Conservation (phyloP, 2,888 invertebrate genomes). For the Andricus curvator region DNA sequence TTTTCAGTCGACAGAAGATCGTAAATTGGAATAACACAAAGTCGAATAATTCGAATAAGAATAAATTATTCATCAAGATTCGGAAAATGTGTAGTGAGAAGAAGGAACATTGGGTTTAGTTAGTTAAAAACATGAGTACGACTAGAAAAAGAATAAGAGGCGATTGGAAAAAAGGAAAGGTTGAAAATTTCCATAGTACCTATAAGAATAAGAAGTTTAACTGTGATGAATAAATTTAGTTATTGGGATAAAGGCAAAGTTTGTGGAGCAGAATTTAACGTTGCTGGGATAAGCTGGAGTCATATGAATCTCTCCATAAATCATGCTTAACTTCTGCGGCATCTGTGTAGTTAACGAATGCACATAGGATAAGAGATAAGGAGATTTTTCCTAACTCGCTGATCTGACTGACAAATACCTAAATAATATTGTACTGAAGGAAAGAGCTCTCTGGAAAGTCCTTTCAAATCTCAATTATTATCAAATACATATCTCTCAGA, state of each 20-base stretch:
- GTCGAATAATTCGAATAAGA: no score
- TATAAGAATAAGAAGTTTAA: slow-evolving; percentile 38
- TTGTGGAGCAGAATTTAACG: slow-evolving; percentile 37
- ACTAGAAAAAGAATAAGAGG: background rate
- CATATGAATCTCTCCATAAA: slow-evolving; percentile 40
- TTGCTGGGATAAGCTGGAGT: slow-evolving; percentile 36
- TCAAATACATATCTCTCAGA: background rate
- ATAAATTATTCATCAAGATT: no score
- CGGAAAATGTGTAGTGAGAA: no score
- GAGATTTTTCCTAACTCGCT: slow-evolving; percentile 39
- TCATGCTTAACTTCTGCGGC: slow-evolving; percentile 32
- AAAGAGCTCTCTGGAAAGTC: slow-evolving; percentile 7
- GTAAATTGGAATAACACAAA: no score
- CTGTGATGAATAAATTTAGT: slow-evolving; percentile 33
- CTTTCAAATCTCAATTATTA: slow-evolving; percentile 20
- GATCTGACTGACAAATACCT: slow-evolving; percentile 31
- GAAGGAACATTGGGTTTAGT: no score
- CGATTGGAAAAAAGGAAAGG: background rate
- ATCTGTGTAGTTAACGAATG: slow-evolving; percentile 33
- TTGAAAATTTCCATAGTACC: slow-evolving; percentile 31
- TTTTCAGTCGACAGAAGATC: no score
- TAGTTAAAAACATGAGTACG: no score
- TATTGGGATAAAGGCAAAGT: slow-evolving; percentile 29
- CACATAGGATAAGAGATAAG: slow-evolving; percentile 39
- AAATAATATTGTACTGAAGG: slow-evolving; percentile 28